Conservation (phyloP, 1,140 invertebrate species). For the Polyergus mexicanus region DNA sequence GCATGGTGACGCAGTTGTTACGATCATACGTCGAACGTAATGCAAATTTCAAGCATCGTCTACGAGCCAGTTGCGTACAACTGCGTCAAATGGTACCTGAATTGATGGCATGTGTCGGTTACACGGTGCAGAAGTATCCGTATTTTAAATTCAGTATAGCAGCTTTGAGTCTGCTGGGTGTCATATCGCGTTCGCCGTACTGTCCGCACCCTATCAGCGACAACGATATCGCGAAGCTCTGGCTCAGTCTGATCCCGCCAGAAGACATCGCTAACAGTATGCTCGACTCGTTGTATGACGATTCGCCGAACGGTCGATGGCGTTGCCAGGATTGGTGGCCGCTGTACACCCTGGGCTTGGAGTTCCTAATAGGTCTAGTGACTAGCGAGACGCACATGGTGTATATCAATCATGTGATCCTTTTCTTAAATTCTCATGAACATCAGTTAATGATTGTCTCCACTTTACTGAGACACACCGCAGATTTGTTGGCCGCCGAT, state of each 20-base stretch:
- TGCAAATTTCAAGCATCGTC: constrained; percentile 53
- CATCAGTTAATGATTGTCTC: constrained; percentile 82
- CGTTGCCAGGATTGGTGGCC: constrained; percentile 85
- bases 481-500: constrained; percentile 83
- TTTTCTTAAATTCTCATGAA: constrained; percentile 84
- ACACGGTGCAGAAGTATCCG: constrained; percentile 81
- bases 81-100: constrained; percentile 82
- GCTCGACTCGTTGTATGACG: constrained; percentile 81
- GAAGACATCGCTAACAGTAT: constrained; percentile 82
- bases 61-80: constrained; percentile 76
- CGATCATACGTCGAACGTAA: constrained; percentile 77
- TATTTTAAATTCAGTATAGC: constrained; percentile 82
- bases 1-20: constrained; percentile 81
- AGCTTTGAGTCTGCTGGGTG: constrained; percentile 79
- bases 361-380: constrained; percentile 82
- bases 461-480: constrained; percentile 83
- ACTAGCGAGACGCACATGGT: constrained; percentile 74
- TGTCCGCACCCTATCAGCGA: constrained; percentile 78
- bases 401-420: constrained; percentile 76
- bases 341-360: constrained; percentile 82
- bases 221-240: constrained; percentile 81
- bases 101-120: constrained; percentile 79
- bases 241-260: constrained; percentile 83
- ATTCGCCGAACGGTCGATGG: constrained; percentile 79
- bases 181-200: constrained; percentile 78